These are phyloP conservation scores for Aphaenogaster ashmeadi DNA, from an alignment of 1,140 invertebrate genomes.

Conservation along the genomic window DNA sequence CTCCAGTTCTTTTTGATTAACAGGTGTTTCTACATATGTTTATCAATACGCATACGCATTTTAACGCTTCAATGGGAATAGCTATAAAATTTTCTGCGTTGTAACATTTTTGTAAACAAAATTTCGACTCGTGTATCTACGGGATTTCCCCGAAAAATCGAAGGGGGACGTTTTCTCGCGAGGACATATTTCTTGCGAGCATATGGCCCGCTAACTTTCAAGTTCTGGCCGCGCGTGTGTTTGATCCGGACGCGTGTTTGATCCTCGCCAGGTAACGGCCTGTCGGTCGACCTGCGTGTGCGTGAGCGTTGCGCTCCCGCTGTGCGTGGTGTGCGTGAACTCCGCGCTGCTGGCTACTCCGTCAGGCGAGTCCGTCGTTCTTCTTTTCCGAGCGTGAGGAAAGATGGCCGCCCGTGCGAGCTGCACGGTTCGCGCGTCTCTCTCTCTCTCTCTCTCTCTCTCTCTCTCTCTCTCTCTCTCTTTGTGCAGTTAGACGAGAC, in stretches of 20 bases:
- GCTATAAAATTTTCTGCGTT: too few relatives aligned
- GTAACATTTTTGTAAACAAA: too few relatives aligned
- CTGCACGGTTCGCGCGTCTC: conserved; percentile 6
- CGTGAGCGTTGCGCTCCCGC: background rate
- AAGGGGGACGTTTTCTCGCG: background rate
- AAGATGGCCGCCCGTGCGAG: conserved; percentile 44
- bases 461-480: background rate
- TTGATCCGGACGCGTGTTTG: background rate
- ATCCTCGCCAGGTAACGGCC: conserved; percentile 33
- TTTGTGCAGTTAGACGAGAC: conserved; percentile 51
- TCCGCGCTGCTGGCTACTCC: background rate
- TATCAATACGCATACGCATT: too few relatives aligned
- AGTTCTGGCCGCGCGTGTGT: background rate
- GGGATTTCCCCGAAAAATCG: background rate
- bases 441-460: background rate
- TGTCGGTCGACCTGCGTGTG: background rate
- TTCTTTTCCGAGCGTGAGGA: conserved; percentile 53
- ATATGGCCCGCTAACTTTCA: background rate
- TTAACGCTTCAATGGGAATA: too few relatives aligned
- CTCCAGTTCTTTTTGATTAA: too few relatives aligned
- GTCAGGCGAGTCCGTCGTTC: conserved; percentile 37
- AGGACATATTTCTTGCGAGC: background rate
- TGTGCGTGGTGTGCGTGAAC: conserved; percentile 10
- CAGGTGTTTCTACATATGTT: too few relatives aligned
- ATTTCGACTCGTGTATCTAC: too few relatives aligned